Evolutionary conservation across 2,797 vertebrate species (phyloP), one percentile per base, ranked within the genome.

Genomic region (Gallirallus australis): DNA sequence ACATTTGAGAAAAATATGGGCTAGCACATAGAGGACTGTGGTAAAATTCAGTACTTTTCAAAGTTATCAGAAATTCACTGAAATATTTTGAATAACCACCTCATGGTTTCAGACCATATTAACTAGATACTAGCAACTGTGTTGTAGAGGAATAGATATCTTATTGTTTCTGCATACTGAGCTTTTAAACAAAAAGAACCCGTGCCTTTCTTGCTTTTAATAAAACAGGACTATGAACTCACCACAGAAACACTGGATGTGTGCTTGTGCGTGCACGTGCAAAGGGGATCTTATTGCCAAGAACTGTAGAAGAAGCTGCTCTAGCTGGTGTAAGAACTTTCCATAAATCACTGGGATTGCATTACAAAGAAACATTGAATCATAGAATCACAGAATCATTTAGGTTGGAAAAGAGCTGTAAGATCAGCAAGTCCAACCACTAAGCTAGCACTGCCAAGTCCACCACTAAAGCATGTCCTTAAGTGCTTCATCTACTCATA

Each of bases 201-300:
- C n/a, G 17, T 42, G 2, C 4, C 7, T 3, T 73, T 15, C 18
- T 42, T 66, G 21, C 47, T 89, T 16, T 52, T 24, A 23, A 23
- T 11, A 57, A 37, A 54, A 59, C 12, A 86, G n/a, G 33, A 47
- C 27, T 59, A 12, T 0, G 0, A 77, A 63, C 0, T 1, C 24
- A 54, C 11, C 27, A 37, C 27, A 37, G 48, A 85, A 68, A 42
- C 31, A 40, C 40, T 47, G 24, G 3, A 16, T 12, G 7, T 30
- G 15, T 3, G 2, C 8, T n/a, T 57, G 9, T 24, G 31, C 0
- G 0, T 3, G 9, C 11, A 9, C 0, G 4, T 4, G 24, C 39
- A 54, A 54, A 64, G 24, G 33, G 54, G 70, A 59, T 8, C 18
- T n/a, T 65, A 57, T 24, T 48, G 50, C 16, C 59, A 84, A 79